Evolutionary conservation across 53 echinoderm and acorn worm genomes (phyloP).

Genomic region (Holothuria scabra): DNA sequence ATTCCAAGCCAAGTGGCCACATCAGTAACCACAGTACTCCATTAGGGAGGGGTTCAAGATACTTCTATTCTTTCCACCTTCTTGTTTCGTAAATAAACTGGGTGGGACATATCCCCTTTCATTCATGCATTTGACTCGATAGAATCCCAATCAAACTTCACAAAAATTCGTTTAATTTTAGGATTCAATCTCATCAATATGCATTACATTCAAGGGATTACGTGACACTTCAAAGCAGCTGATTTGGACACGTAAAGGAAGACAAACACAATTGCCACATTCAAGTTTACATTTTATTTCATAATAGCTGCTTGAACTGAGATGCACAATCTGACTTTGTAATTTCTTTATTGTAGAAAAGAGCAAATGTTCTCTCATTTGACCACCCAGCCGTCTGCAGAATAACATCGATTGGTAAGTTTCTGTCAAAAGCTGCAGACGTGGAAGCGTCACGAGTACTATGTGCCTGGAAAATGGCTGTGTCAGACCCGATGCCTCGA

Average conservation of each 20-base stretch:
- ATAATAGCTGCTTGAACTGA: background rate
- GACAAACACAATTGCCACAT: too few relatives aligned
- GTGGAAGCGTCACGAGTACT: background rate
- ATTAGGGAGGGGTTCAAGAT: background rate
- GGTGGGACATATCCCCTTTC: background rate
- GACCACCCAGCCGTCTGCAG: too few relatives aligned
- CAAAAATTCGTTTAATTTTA: background rate
- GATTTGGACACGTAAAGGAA: conserved; percentile 1
- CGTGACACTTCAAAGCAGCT: too few relatives aligned
- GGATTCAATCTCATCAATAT: conserved; percentile 27
- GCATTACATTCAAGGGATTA: too few relatives aligned
- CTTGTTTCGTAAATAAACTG: background rate
- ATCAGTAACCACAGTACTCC: too few relatives aligned
- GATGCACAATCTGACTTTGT: too few relatives aligned
- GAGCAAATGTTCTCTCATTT: too few relatives aligned
- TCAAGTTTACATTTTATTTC: background rate
- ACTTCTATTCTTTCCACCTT: background rate
- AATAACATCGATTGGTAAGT: too few relatives aligned
- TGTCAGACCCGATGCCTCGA: background rate
- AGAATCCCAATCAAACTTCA: too few relatives aligned
- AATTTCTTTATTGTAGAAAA: background rate
- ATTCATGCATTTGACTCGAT: background rate
- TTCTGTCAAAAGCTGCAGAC: too few relatives aligned
- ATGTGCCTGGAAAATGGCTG: background rate
- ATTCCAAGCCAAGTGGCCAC: background rate